A percentile compares a stretch with the other conserved stretches of the same genome.
Conservation (phyloP, 2,113 vertebrate genomes). For the Fulica atra region DNA sequence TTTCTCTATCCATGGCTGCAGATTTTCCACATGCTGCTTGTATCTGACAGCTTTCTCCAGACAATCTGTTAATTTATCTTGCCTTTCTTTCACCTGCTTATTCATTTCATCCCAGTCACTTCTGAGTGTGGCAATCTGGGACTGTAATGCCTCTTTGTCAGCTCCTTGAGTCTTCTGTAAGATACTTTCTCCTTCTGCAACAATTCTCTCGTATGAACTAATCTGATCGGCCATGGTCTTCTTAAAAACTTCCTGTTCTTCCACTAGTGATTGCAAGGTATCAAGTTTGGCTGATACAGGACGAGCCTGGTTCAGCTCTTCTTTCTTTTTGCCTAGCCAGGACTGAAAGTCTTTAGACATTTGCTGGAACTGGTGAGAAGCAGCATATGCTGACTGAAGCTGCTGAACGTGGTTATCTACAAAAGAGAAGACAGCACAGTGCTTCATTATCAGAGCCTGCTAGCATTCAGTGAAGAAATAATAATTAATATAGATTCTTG, state of each 20-base stretch:
- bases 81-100: constrained; percentile 79
- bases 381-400: constrained; percentile 87
- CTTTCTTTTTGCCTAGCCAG: constrained; percentile 87
- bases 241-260: constrained; percentile 83
- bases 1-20: constrained; percentile 87
- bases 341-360: constrained; percentile 91
- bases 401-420: constrained; percentile 87
- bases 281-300: constrained; percentile 84
- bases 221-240: constrained; percentile 75
- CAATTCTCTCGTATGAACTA: constrained; percentile 82
- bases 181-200: constrained; percentile 88
- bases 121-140: constrained; percentile 83
- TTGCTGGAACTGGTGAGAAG: constrained; percentile 94
- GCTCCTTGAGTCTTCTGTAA: constrained; percentile 89
- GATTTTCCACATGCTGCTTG: constrained; percentile 83
- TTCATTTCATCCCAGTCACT: constrained; percentile 89
- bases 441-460: not conserved
- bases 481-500: not conserved
- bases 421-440: constrained; percentile 45
- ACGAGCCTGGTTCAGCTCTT: constrained; percentile 76
- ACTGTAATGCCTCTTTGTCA: constrained; percentile 87
- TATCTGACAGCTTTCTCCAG: constrained; percentile 87
- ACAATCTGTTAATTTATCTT: constrained; percentile 81
- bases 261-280: constrained; percentile 79
- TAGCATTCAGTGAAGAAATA: not conserved